phyloP scores from a whole-genome alignment of 92 coral and sea anemone species.

The Metridium senile region DNA sequence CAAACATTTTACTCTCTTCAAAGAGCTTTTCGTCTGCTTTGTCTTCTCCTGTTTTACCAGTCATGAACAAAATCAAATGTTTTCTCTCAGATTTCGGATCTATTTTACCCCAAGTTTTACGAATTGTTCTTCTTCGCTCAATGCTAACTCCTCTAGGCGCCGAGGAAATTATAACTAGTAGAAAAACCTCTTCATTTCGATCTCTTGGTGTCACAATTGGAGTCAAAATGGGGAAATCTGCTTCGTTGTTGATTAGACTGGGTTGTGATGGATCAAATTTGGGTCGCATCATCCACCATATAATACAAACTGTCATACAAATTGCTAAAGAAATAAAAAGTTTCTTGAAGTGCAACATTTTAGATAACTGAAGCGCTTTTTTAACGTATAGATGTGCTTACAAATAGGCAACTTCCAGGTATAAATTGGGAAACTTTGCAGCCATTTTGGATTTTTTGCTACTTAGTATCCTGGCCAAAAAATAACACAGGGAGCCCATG shows the following conservation, averaged over 20 bases:
- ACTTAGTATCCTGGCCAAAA: constrained; percentile 8
- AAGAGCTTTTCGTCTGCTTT: constrained; percentile 41
- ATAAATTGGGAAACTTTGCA: background rate
- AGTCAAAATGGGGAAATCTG: constrained; percentile 30
- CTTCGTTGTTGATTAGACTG: constrained; percentile 6
- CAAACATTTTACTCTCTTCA: constrained; percentile 56
- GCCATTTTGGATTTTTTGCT: background rate
- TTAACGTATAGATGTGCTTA: no score
- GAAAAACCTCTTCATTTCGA: constrained; percentile 16
- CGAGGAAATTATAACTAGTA: constrained; percentile 66
- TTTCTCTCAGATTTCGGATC: constrained; percentile 2
- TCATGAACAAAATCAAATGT: constrained; percentile 71
- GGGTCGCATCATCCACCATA: constrained; percentile 5
- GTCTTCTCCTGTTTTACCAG: constrained; percentile 44
- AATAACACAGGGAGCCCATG: background rate
- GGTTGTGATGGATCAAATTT: background rate
- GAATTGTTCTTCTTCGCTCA: constrained; percentile 54
- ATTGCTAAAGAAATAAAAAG: background rate
- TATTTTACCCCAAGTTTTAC: constrained; percentile 69
- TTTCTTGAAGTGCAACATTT: background rate
- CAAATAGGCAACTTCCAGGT: no score
- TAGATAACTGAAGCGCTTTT: background rate
- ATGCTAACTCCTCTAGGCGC: constrained; percentile 53
- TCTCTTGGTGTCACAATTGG: constrained; percentile 39
- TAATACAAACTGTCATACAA: background rate